Base-by-base conservation (phyloP, 2,888 invertebrate species). In the Leucozona laternaria region DNA sequence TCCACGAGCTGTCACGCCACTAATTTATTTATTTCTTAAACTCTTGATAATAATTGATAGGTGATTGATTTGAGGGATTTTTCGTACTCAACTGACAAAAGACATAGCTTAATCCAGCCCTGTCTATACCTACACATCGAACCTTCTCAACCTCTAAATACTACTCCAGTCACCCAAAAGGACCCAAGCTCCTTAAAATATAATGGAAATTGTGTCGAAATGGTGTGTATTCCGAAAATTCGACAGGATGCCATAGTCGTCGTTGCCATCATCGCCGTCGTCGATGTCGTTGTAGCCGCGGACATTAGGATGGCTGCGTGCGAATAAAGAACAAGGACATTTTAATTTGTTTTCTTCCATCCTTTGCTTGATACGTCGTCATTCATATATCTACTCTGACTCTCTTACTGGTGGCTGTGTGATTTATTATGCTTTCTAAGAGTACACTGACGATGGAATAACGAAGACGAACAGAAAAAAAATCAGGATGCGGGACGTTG, bases 401-500 rank as follows among this genome's bases (percentile, higher is more conserved):
- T 50, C 20, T 20, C 57, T 28, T 28, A 8, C 25, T 48, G 37
- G 48, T n/a, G 62, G 10, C 45, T 43, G 25, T 55, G 71, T 58
- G 75, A 68, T 71, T 66, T 80, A 64, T 79, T 76, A 64, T 64
- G 40, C 58, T 62, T 60, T 17, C 34, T 50, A 11, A 60, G 50
- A 15, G 25, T 17, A 68, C 60, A 40, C 57, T 40, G 66, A 66
- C 15, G 73, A 64, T 17, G 10, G 60, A 57, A 68, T 13, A 55
- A 48, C 22, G 20, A 60, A 60, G 6, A 64, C n/a, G n/a, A n/a
- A n/a, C n/a, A n/a, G n/a, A 43, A 43, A 76, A 84, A 45, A 66
- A 76, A 66, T 80, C 77, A 72, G 60, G 72, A 85, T 77, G 62
- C 77, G 72, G 72, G 72, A 85, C 81, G 70, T 81, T 77, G 72